A percentile compares a stretch with the other conserved stretches of the same genome.
Conservation (phyloP, 2,888 invertebrate genomes). For the Palloptera scutellata region DNA sequence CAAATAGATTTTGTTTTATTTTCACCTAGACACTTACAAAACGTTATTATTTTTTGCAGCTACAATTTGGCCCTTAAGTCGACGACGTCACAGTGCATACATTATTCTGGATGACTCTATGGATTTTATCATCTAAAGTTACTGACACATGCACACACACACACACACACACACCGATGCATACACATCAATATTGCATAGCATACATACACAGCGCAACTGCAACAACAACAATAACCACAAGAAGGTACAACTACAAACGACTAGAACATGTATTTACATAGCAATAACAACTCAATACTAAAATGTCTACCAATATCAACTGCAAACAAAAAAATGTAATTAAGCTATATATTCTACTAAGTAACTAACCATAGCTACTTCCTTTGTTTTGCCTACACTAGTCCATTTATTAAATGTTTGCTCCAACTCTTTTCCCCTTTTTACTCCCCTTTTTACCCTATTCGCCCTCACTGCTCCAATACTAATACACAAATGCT, state of each 20-base stretch:
- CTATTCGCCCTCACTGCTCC: no score
- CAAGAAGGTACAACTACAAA: neutral
- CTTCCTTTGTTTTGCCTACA: no score
- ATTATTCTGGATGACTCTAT: conserved; percentile 55
- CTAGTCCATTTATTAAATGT: no score
- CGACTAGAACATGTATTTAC: neutral
- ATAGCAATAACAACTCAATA: neutral
- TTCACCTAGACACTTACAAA: no score
- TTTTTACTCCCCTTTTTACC: no score
- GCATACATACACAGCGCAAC: neutral
- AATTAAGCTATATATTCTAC: no score
- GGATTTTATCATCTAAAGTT: conserved; percentile 49
- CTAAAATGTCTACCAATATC: no score
- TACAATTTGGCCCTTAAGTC: conserved; percentile 47
- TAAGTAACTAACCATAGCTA: no score
- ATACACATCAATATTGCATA: neutral
- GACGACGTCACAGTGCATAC: conserved; percentile 55
- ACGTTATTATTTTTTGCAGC: conserved; percentile 35
- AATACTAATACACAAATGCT: no score
- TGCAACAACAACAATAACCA: neutral
- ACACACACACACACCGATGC: conserved; percentile 1
- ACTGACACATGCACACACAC: conserved; percentile 3
- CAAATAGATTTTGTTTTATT: no score
- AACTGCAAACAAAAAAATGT: no score
- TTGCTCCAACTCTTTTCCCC: no score